Evolutionary conservation across 1,140 invertebrate genomes (phyloP).

Genomic region (Oreohelix idahoensis): DNA sequence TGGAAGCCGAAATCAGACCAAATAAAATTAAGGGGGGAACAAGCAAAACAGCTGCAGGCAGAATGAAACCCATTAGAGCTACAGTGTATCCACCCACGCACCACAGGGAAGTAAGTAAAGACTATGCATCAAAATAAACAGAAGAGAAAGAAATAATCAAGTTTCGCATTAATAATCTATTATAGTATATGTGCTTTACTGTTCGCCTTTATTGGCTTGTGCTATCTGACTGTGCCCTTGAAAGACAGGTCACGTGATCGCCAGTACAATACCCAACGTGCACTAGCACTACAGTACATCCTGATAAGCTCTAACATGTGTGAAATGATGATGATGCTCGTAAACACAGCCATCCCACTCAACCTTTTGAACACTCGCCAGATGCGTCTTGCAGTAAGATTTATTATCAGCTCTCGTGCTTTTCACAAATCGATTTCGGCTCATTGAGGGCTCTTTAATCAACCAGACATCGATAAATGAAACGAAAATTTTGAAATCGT

Average conservation of each 20-base stretch:
- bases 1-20: too few species aligned
- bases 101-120: too few species aligned
- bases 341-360: not conserved
- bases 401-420: conserved; percentile 4
- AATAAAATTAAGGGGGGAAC: too few species aligned
- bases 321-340: not conserved
- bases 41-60: too few species aligned
- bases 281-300: not conserved
- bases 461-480: not conserved
- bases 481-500: too few species aligned
- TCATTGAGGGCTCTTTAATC: not conserved
- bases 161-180: too few species aligned
- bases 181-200: too few species aligned
- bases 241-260: not conserved
- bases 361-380: not conserved
- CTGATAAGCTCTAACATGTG: not conserved
- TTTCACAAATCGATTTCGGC: not conserved
- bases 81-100: too few species aligned
- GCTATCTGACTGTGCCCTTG: not conserved
- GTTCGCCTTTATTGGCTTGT: not conserved
- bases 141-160: too few species aligned
- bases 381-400: not conserved
- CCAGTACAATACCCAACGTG: not conserved
- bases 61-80: too few species aligned
- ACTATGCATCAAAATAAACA: too few species aligned